A percentile compares a stretch with the other conserved stretches of the same genome.
phyloP scores from a whole-genome alignment of 2,797 vertebrate species.

The Artibeus lituratus region DNA sequence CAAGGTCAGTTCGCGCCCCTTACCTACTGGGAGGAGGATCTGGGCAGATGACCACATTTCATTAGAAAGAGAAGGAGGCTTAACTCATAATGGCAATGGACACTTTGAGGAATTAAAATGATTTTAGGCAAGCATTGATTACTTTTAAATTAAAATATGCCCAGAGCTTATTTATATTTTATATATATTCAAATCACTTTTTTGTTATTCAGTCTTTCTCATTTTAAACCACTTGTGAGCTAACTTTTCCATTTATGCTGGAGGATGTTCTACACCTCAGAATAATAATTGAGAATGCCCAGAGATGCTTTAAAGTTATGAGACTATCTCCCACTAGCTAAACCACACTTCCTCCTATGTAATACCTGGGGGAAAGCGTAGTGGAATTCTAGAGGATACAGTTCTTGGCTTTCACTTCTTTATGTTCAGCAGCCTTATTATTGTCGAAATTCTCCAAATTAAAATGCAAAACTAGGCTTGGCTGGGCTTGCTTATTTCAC shows the following conservation, averaged over 20 bases:
- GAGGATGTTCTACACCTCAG: not conserved
- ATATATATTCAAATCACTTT: slow-evolving; percentile 17
- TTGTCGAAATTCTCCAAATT: slow-evolving; percentile 69
- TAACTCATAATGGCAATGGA: not conserved
- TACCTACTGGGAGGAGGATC: not conserved
- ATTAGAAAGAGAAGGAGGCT: not conserved
- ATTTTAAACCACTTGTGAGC: slow-evolving; percentile 52
- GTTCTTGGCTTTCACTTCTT: slow-evolving; percentile 44
- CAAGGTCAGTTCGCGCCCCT: not conserved
- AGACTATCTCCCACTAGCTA: slow-evolving; percentile 17
- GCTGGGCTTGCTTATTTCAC: slow-evolving; percentile 66
- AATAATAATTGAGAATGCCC: slow-evolving; percentile 56
- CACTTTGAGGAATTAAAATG: slow-evolving; percentile 54
- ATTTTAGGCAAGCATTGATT: slow-evolving; percentile 51
- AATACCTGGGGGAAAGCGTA: not conserved
- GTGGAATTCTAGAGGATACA: slow-evolving; percentile 33
- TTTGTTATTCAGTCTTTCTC: slow-evolving; percentile 6
- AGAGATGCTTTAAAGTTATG: slow-evolving; percentile 57
- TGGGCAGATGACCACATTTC: slow-evolving; percentile 27
- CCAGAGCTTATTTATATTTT: slow-evolving; percentile 24
- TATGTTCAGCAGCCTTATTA: slow-evolving; percentile 65
- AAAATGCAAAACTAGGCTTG: slow-evolving; percentile 69
- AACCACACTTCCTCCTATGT: slow-evolving; percentile 27
- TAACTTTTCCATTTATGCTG: slow-evolving; percentile 42
- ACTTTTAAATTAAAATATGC: slow-evolving; percentile 56